Conservation (phyloP, 2,888 invertebrate species). For the Tipula confusa region DNA sequence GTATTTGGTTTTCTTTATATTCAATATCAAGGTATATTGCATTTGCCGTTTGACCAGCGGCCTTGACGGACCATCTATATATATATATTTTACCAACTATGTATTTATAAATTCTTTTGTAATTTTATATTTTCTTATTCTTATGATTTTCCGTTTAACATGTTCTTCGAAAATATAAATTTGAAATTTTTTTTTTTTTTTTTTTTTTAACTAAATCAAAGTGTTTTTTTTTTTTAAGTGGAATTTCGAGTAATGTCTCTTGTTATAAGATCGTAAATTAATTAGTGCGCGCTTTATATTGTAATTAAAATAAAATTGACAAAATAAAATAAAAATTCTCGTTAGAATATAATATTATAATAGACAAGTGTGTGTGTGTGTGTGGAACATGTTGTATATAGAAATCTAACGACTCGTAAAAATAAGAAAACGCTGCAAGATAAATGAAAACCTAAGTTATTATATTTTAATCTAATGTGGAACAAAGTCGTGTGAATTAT, state of each 20-base stretch:
- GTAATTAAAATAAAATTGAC: neutral
- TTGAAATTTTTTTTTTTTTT: neutral
- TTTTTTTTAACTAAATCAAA: too few species aligned
- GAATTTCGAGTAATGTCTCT: neutral
- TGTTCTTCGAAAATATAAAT: neutral
- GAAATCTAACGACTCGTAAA: neutral
- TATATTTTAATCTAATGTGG: constrained; percentile 21
- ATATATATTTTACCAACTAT: neutral
- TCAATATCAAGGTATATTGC: constrained; percentile 30
- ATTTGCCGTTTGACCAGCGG: constrained; percentile 32
- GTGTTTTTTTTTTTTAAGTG: neutral
- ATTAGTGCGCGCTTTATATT: neutral
- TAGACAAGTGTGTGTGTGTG: too few species aligned
- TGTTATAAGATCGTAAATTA: neutral
- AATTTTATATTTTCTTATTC: neutral
- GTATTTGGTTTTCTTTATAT: constrained; percentile 30
- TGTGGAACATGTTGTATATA: neutral
- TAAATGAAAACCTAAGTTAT: constrained; percentile 7
- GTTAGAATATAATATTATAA: neutral
- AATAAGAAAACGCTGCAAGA: neutral
- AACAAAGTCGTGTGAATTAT: constrained; percentile 28
- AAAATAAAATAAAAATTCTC: neutral
- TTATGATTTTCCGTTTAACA: neutral
- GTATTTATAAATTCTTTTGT: constrained; percentile 1
- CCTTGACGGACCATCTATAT: constrained; percentile 20